Evolutionary conservation across 92 coral and sea anemone genomes (phyloP).

Genomic region (Umimayanthus kanabou): DNA sequence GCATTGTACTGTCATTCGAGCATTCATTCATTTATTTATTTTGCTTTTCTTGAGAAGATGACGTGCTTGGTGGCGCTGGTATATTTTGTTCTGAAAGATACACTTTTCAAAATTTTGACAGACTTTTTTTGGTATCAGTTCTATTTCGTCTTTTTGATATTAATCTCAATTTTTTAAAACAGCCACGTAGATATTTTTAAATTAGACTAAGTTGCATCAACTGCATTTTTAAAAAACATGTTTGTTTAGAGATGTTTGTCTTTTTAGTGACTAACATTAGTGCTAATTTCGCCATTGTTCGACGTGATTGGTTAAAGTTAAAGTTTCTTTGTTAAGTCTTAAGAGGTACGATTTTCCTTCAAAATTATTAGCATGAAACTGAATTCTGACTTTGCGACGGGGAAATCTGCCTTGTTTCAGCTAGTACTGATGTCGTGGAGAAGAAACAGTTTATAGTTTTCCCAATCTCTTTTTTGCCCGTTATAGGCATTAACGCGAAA

Average conservation of each 20-base stretch:
- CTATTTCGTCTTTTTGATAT: no score
- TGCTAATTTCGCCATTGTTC: neutral
- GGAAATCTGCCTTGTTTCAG: neutral
- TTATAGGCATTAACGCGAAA: neutral
- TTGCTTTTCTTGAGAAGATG: neutral
- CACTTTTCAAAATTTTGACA: neutral
- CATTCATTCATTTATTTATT: neutral
- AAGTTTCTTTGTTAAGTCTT: neutral
- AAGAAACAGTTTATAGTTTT: neutral
- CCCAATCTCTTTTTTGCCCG: neutral
- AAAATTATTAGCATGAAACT: neutral
- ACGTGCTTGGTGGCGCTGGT: neutral
- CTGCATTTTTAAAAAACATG: no score
- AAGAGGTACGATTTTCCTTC: no score
- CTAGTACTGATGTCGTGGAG: neutral
- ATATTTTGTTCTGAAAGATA: no score
- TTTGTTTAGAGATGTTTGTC: conserved; percentile 11
- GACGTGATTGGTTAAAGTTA: neutral
- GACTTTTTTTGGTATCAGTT: neutral
- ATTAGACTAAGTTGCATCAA: no score
- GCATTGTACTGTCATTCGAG: neutral
- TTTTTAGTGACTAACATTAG: neutral
- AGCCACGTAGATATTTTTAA: no score
- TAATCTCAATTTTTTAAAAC: no score
- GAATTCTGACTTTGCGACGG: no score